Evolutionary conservation across 2,888 invertebrate genomes (phyloP).

Genomic region (Candidula unifasciata): DNA sequence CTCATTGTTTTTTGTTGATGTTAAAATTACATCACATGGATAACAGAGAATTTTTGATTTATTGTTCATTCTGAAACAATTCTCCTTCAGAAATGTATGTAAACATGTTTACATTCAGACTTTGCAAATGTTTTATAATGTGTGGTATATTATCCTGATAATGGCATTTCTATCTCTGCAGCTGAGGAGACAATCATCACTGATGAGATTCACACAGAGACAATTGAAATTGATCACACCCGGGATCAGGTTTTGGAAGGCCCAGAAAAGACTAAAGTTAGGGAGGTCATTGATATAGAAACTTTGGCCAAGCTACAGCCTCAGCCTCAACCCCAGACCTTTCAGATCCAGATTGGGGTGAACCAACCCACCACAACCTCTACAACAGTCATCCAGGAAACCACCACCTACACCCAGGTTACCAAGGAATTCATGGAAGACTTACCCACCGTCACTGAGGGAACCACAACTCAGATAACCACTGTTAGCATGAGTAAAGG

Average conservation of each 20-base stretch:
- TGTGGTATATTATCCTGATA: background rate
- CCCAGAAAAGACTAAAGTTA: conserved; percentile 48
- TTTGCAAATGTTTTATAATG: too few species aligned
- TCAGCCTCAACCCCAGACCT: conserved; percentile 50
- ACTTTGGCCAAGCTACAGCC: conserved; percentile 23
- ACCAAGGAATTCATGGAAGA: conserved; percentile 50
- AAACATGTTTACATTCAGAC: too few species aligned
- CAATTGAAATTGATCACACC: conserved; percentile 68
- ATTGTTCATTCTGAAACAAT: too few species aligned
- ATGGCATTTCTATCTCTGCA: background rate
- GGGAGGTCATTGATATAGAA: conserved; percentile 57
- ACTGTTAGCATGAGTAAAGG: conserved; percentile 65
- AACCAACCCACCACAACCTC: conserved; percentile 57
- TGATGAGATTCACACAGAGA: conserved; percentile 69
- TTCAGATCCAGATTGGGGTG: conserved; percentile 67
- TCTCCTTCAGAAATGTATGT: too few species aligned
- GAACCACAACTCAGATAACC: conserved; percentile 62
- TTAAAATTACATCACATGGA: too few species aligned
- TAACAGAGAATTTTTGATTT: too few species aligned
- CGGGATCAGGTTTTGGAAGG: conserved; percentile 51
- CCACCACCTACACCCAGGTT: conserved; percentile 54
- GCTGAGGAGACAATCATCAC: conserved; percentile 65
- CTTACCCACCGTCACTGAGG: conserved; percentile 58
- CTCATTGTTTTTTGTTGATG: too few species aligned
- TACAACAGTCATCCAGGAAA: conserved; percentile 63